These are phyloP conservation scores for Amitus sp. DNA, from an alignment of 2,888 invertebrate genomes.

Conservation along the genomic window DNA sequence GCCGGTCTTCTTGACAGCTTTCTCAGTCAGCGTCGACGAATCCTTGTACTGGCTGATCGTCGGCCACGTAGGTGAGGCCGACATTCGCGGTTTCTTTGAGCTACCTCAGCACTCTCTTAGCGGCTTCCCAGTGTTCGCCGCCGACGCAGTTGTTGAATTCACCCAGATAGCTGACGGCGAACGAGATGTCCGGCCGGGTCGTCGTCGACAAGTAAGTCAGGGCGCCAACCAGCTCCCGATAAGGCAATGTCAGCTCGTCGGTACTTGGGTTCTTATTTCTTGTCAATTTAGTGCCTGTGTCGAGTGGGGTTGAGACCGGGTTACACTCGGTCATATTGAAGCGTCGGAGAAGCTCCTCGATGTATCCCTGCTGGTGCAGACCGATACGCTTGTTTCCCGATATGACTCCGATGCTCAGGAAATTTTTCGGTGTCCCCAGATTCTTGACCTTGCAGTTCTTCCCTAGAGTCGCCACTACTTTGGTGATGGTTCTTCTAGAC, in stretches of 20 bases:
- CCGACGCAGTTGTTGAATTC: too few species aligned
- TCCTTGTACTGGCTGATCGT: not conserved
- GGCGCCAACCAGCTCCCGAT: too few species aligned
- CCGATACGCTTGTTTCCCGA: not conserved
- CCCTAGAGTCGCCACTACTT: not conserved
- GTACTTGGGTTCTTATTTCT: not conserved
- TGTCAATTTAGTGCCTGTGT: not conserved
- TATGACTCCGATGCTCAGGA: conserved; percentile 44
- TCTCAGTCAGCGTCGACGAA: conserved; percentile 9
- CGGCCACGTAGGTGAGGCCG: not conserved
- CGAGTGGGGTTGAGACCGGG: conserved; percentile 11
- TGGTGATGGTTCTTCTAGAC: conserved; percentile 13
- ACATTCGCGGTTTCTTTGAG: conserved; percentile 3
- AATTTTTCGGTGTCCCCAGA: conserved; percentile 30
- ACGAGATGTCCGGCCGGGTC: too few species aligned
- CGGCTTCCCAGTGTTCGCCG: conserved; percentile 1
- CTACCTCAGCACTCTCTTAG: conserved; percentile 7
- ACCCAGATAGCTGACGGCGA: too few species aligned
- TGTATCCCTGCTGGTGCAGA: conserved; percentile 39
- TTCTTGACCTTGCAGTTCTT: conserved; percentile 32
- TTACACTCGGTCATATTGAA: too few species aligned
- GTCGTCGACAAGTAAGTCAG: conserved; percentile 20
- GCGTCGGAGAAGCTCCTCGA: conserved; percentile 15
- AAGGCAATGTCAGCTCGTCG: conserved; percentile 2
- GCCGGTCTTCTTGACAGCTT: not conserved